Percentiles rank a stretch among this genome's conserved stretches.
These are phyloP conservation scores for Agrochola lychnidis DNA, from an alignment of 2,888 invertebrate genomes.

Conservation along the genomic window DNA sequence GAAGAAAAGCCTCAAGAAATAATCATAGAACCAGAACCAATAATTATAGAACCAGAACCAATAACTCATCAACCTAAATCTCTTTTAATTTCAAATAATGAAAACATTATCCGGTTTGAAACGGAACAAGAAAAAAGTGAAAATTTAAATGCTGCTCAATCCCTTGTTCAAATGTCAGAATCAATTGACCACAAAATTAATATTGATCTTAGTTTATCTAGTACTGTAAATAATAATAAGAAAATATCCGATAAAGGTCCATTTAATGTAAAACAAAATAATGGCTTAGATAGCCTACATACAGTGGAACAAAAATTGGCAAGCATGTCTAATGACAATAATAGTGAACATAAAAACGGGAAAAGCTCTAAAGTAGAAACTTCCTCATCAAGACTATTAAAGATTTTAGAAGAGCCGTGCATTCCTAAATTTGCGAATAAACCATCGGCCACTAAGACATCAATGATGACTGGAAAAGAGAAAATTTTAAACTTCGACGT, in stretches of 20 bases:
- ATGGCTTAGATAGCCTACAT: slow-evolving; percentile 68
- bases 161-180: slow-evolving; percentile 89
- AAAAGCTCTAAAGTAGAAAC: slow-evolving; percentile 80
- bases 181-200: slow-evolving; percentile 83
- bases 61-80: slow-evolving; percentile 58
- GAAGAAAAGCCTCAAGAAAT: slow-evolving; percentile 58
- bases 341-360: slow-evolving; percentile 70
- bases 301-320: slow-evolving; percentile 77
- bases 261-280: slow-evolving; percentile 71
- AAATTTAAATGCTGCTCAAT: slow-evolving; percentile 88
- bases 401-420: slow-evolving; percentile 89
- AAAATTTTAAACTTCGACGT: slow-evolving; percentile 88
- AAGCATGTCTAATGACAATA: slow-evolving; percentile 74
- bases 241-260: slow-evolving; percentile 62
- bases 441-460: slow-evolving; percentile 77
- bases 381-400: slow-evolving; percentile 90
- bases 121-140: slow-evolving; percentile 87
- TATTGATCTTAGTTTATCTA: slow-evolving; percentile 67
- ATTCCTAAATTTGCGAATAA: slow-evolving; percentile 78
- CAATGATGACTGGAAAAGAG: slow-evolving; percentile 82
- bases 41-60: slow-evolving; percentile 46
- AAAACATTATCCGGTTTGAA: slow-evolving; percentile 81
- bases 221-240: slow-evolving; percentile 72
- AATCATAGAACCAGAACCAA: slow-evolving; percentile 45
- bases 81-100: slow-evolving; percentile 69